These are phyloP conservation scores for Hydrophis major DNA, from an alignment of 2,797 vertebrate species.

Conservation along the genomic window DNA sequence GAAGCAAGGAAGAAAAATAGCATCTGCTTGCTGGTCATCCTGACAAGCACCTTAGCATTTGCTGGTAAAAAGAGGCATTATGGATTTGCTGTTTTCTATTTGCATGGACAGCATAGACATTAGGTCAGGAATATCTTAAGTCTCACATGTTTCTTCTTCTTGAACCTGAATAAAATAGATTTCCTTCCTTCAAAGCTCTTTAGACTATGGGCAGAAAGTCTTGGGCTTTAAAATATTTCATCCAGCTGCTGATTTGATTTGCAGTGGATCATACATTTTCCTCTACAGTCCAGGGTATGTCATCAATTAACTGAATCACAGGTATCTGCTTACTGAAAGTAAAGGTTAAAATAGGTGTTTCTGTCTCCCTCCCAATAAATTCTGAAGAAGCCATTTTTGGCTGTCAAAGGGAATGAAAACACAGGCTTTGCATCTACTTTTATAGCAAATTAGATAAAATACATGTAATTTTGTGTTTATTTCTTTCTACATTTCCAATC, in stretches of 20 bases:
- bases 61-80: neutral
- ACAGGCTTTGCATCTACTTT: neutral
- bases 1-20: neutral
- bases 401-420: neutral
- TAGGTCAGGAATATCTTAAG: neutral
- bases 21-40: neutral
- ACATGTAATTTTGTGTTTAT: neutral
- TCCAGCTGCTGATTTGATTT: neutral
- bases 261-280: neutral
- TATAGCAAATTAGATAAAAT: neutral
- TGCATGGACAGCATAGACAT: neutral
- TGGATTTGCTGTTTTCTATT: neutral
- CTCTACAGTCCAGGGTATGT: neutral
- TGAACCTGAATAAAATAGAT: neutral
- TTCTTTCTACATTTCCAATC: neutral
- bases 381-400: neutral
- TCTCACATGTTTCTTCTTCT: neutral
- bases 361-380: neutral
- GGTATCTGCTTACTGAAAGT: neutral
- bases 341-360: neutral
- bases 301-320: neutral
- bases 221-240: neutral
- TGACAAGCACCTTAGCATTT: neutral
- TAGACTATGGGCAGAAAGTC: neutral
- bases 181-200: neutral